Evolutionary conservation across 2,888 invertebrate species (phyloP), one percentile per base, ranked within the genome.

Genomic region (Protophormia terraenovae): DNA sequence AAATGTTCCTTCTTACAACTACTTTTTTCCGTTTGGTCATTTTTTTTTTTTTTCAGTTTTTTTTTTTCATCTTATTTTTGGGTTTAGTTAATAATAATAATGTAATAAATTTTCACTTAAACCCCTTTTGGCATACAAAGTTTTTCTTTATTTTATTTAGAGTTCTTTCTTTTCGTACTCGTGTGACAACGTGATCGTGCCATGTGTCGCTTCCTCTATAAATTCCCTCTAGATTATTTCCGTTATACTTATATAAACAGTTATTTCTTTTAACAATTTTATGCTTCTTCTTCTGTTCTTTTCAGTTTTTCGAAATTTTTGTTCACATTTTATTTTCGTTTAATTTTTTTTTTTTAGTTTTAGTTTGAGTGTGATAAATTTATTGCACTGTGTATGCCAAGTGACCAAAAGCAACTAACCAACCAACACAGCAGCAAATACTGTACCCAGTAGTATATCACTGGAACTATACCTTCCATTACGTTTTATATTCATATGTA

Each of bases 51-150:
- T 29, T 19, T 27, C 0, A 14, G 1, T 5, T 55, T 27, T 19
- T 22, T 29, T 45, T 27, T 58, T 38, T 16, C 14, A 1, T 10
- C 3, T 41, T 50, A 4, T 41, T 60, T 45, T 55, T 32, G 35
- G 45, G 47, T 55, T 72, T 77, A 77, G 82, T 83, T 84, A 84
- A 84, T 84, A 80, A 84, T 84, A 80, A 79, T 79, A 53, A 75
- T 60, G 85, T 79, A 82, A 85, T 85, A 85, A 85, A 85, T 85
- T 85, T 75, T 82, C 85, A 85, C 82, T 82, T 85, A 79, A 85
- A 79, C 64, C 82, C 82, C 82, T 82, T 41, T 73, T 81, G 84
- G 81, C 84, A 82, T 53, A 64, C 32, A 82, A 75, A 71, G 67
- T 78, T 75, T 79, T n/a, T 82, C 72, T 19, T 22, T 78, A n/a